A percentile compares a stretch with the other conserved stretches of the same genome.
These are phyloP conservation scores for Caenorhabditis becei DNA, from an alignment of 2,888 invertebrate genomes.

Conservation along the genomic window DNA sequence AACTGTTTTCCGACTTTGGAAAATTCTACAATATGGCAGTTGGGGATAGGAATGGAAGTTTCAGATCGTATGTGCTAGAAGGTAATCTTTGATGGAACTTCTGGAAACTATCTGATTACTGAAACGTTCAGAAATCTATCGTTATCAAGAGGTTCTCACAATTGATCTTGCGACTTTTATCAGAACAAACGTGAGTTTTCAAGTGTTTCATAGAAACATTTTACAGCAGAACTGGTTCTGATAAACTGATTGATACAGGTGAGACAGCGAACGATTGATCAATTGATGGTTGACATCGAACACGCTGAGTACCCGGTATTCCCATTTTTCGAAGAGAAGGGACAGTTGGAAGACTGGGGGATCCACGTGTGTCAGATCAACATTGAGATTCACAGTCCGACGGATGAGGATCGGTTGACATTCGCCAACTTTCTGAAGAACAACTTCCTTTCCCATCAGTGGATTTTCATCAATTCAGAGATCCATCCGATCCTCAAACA, in stretches of 20 bases:
- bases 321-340: slow-evolving; percentile 60
- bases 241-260: slow-evolving; percentile 17
- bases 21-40: slow-evolving; percentile 69
- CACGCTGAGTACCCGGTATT: slow-evolving; percentile 69
- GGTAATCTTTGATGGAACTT: slow-evolving; percentile 19
- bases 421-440: slow-evolving; percentile 44
- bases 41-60: slow-evolving; percentile 65
- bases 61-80: slow-evolving; percentile 66
- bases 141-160: slow-evolving; percentile 63
- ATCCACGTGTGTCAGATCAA: slow-evolving; percentile 69
- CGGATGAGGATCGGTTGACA: slow-evolving; percentile 46
- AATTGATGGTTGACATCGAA: slow-evolving; percentile 69
- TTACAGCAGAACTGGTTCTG: neutral
- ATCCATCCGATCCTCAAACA: slow-evolving; percentile 53
- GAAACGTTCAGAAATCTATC: slow-evolving; percentile 60
- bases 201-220: neutral
- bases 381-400: slow-evolving; percentile 68
- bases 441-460: slow-evolving; percentile 53
- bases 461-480: slow-evolving; percentile 58
- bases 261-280: slow-evolving; percentile 57
- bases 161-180: slow-evolving; percentile 67
- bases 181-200: slow-evolving; percentile 43
- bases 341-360: slow-evolving; percentile 50
- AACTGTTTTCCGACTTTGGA: slow-evolving; percentile 64
- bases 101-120: neutral